Evolutionary conservation across 1,140 invertebrate species (phyloP), one percentile per base, ranked within the genome.

Genomic region (Megathymus violae): DNA sequence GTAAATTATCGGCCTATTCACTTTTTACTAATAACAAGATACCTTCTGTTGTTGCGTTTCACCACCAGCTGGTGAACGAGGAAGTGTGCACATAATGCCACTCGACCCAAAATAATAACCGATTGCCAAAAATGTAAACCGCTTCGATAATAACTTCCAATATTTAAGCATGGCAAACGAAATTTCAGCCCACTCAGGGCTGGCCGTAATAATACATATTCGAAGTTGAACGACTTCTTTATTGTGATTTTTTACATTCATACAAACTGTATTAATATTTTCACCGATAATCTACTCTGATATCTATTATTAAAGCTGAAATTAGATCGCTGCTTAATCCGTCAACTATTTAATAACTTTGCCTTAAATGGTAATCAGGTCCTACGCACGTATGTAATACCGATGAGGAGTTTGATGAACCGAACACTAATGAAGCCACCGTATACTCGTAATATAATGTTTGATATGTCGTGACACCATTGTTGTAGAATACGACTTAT

Each of bases 11-110:
- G 70, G 67, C 69, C 73, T 70, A 80, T 74, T 66, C 74, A 80
- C 76, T 85, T 89, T 85, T 85, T 83, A 76, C 60, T 78, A 82
- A 84, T 80, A 71, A 80, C 64, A 77, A 75, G 70, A 74, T 79
- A 69, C 72, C 69, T 61, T 71, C 62, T 67, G 67, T 58, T 71
- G 72, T 61, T 61, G 64, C 67, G 80, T 88, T 86, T 83, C 80
- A 66, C 80, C 74, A 70, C 62, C 88, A 90, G 80, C 69, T 88
- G 88, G 76, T 41, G 63, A 64, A 80, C 65, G 74, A 84, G 80
- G 80, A 85, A 88, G 85, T 82, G 50, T 46, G 46, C 48, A 62
- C 65, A 78, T 76, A 80, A 78, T 69, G 64, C 50, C 60, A 48
- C 54, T 27, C 63, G 58, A 71, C 59, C 68, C 71, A 69, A 69